Evolutionary conservation across 2,888 invertebrate species (phyloP).

Genomic region (Arrhopalites spinosus): DNA sequence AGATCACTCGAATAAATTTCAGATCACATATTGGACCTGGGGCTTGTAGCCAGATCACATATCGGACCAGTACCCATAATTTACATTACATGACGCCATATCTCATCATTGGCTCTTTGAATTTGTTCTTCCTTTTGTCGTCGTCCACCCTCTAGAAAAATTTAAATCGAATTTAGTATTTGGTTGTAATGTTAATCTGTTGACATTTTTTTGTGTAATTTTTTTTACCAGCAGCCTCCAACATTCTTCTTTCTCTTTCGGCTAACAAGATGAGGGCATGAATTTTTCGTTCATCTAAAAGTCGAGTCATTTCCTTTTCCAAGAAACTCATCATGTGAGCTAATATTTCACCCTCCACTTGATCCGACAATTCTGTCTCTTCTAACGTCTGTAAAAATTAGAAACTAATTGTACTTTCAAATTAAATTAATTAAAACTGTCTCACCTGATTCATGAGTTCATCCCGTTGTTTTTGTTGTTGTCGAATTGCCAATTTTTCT

Average conservation of each 20-base stretch:
- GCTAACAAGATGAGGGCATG: constrained; percentile 80
- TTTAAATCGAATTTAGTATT: too few species aligned
- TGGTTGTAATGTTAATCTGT: too few species aligned
- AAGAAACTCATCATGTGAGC: constrained; percentile 75
- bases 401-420: too few species aligned
- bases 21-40: too few species aligned
- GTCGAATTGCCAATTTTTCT: constrained; percentile 36
- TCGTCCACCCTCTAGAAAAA: constrained; percentile 77
- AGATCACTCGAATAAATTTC: neutral
- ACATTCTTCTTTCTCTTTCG: constrained; percentile 73
- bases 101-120: constrained; percentile 76
- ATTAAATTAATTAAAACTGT: neutral
- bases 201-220: too few species aligned
- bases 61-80: too few species aligned
- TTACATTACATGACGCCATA: constrained; percentile 69
- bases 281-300: constrained; percentile 76
- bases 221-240: too few species aligned
- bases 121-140: constrained; percentile 76
- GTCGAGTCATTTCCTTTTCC: constrained; percentile 72
- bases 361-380: constrained; percentile 68
- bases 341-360: constrained; percentile 74
- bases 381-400: constrained; percentile 12
- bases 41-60: too few species aligned
- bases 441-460: constrained; percentile 14
- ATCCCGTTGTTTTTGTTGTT: constrained; percentile 22